Evolutionary conservation across 2,113 vertebrate species (phyloP).

Genomic region (Lanius collurio): DNA sequence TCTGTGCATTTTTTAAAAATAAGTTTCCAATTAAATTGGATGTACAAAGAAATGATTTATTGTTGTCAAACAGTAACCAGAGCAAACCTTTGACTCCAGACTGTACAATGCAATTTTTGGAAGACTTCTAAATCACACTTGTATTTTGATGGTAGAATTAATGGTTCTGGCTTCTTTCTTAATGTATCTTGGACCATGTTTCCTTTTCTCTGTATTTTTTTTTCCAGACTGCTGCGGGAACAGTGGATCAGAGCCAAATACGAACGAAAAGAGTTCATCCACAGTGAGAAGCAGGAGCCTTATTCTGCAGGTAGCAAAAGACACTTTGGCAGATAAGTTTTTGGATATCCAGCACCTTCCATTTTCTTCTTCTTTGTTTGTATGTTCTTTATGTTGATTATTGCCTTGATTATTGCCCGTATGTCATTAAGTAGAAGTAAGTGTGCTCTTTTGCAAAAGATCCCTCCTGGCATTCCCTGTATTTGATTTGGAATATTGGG

Average conservation of each 20-base stretch:
- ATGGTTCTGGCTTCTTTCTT: neutral
- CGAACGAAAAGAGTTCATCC: conserved; percentile 90
- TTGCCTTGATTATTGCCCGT: neutral
- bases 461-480: neutral
- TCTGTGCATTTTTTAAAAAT: neutral
- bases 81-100: neutral
- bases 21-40: neutral
- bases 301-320: conserved; percentile 89
- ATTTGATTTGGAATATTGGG: neutral
- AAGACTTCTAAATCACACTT: neutral
- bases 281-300: conserved; percentile 91
- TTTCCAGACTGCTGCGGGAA: conserved; percentile 87
- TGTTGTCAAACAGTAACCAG: neutral
- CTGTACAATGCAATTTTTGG: neutral
- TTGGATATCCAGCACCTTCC: neutral
- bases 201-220: neutral
- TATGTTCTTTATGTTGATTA: neutral
- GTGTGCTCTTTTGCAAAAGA: neutral
- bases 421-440: neutral
- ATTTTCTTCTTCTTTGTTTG: neutral
- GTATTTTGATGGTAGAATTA: neutral
- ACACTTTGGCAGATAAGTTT: neutral
- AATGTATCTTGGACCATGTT: neutral
- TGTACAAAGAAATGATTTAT: neutral
- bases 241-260: conserved; percentile 98